phyloP scores from a whole-genome alignment of 2,797 vertebrate species.

The Hylomyscus alleni region DNA sequence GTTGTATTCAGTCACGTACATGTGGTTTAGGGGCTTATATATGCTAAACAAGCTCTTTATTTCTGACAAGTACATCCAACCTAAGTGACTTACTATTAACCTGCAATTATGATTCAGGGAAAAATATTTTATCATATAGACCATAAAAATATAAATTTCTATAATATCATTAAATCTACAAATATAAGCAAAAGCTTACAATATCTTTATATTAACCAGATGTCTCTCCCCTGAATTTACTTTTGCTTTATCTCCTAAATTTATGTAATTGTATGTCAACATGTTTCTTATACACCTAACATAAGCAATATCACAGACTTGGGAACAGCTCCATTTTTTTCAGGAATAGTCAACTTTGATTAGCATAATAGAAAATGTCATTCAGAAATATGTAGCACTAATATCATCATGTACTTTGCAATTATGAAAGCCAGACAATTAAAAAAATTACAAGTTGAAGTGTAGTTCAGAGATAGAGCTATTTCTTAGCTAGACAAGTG shows the following conservation, averaged over 20 bases:
- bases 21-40: neutral
- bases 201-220: neutral
- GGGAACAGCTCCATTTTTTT: neutral
- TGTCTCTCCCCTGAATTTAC: neutral
- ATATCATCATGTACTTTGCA: neutral
- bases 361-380: neutral
- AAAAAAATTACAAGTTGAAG: neutral
- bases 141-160: neutral
- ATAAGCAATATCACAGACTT: neutral
- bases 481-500: neutral
- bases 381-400: neutral
- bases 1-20: neutral
- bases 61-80: neutral
- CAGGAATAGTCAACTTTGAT: neutral
- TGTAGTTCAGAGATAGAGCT: neutral
- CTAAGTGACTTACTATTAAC: neutral
- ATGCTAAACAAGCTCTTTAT: neutral
- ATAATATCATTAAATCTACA: neutral
- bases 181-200: neutral
- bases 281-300: neutral
- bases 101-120: neutral
- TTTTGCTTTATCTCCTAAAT: neutral
- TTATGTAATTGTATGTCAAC: neutral
- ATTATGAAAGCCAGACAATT: neutral
- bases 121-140: neutral